phyloP scores from a whole-genome alignment of 1,140 invertebrate genomes.

The Agrypnia vestita region DNA sequence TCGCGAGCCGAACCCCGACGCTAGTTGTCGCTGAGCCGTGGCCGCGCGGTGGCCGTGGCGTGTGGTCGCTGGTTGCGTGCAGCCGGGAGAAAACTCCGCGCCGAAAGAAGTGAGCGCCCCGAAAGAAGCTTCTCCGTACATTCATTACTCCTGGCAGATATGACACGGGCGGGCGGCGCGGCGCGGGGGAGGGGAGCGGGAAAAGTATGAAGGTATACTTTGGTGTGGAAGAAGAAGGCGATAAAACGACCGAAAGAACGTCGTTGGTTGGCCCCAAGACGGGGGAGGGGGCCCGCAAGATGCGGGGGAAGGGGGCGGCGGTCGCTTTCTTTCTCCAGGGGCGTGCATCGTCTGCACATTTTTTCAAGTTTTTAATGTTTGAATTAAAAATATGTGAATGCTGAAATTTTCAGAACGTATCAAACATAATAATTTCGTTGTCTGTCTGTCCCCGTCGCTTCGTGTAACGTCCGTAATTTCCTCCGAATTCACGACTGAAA shows the following conservation, averaged over 20 bases:
- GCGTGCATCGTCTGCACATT: conserved; percentile 22
- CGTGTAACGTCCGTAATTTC: too few relatives aligned
- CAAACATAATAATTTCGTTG: too few relatives aligned
- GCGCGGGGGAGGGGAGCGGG: conserved; percentile 16
- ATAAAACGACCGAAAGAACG: conserved; percentile 63
- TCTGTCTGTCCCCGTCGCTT: too few relatives aligned
- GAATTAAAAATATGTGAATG: too few relatives aligned
- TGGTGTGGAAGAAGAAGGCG: conserved; percentile 62
- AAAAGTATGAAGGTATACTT: conserved; percentile 56
- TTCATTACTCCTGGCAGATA: conserved; percentile 57
- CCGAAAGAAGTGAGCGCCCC: conserved; percentile 56
- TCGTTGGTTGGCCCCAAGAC: conserved; percentile 62
- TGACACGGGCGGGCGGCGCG: conserved; percentile 41
- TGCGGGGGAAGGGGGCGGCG: conserved; percentile 55
- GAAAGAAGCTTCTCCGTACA: conserved; percentile 58
- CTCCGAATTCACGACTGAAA: too few relatives aligned
- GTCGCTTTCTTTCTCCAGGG: conserved; percentile 58
- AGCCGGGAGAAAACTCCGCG: conserved; percentile 50
- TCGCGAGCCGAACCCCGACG: too few relatives aligned
- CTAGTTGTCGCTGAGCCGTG: conserved; percentile 34
- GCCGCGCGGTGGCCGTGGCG: conserved; percentile 25
- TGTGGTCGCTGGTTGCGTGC: conserved; percentile 30
- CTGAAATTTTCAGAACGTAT: too few relatives aligned
- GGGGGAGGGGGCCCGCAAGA: conserved; percentile 51
- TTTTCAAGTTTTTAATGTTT: not conserved